These are phyloP conservation scores for Sarotherodon lohbergeri DNA, from an alignment of 2,113 vertebrate species.

Conservation along the genomic window DNA sequence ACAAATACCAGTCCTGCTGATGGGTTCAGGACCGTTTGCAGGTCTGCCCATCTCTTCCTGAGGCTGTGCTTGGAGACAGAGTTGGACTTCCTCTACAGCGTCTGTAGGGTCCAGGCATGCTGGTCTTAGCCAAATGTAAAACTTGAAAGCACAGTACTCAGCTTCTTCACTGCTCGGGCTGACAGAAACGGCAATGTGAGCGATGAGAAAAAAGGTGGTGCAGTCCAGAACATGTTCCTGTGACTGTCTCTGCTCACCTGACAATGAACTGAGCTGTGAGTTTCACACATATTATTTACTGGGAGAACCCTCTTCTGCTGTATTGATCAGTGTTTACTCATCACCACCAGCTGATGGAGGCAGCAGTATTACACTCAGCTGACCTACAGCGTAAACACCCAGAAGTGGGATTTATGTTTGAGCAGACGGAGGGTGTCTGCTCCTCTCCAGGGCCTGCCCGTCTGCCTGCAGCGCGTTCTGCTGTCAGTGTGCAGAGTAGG, in stretches of 20 bases:
- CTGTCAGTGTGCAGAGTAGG: not conserved
- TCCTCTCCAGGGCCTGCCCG: not conserved
- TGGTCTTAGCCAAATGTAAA: not conserved
- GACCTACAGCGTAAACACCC: not conserved
- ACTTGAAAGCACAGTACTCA: not conserved
- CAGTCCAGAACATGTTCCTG: not conserved
- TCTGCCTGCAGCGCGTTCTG: rapidly evolving
- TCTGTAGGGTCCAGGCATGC: not conserved
- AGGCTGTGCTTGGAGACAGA: not conserved
- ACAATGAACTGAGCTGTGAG: not conserved
- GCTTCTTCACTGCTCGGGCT: not conserved
- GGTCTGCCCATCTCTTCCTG: not conserved
- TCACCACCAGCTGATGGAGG: not conserved
- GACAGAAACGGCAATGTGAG: rapidly evolving
- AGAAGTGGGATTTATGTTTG: not conserved
- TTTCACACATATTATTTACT: not conserved
- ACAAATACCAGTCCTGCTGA: not conserved
- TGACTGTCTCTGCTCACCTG: not conserved
- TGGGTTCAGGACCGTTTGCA: rapidly evolving
- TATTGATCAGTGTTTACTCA: not conserved
- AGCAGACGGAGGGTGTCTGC: not conserved
- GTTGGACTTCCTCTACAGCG: not conserved
- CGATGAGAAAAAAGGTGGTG: rapidly evolving
- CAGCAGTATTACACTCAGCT: not conserved
- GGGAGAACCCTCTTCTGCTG: not conserved